Evolutionary conservation across 2,113 vertebrate genomes (phyloP).

Genomic region (Drymodes brunneopygia): DNA sequence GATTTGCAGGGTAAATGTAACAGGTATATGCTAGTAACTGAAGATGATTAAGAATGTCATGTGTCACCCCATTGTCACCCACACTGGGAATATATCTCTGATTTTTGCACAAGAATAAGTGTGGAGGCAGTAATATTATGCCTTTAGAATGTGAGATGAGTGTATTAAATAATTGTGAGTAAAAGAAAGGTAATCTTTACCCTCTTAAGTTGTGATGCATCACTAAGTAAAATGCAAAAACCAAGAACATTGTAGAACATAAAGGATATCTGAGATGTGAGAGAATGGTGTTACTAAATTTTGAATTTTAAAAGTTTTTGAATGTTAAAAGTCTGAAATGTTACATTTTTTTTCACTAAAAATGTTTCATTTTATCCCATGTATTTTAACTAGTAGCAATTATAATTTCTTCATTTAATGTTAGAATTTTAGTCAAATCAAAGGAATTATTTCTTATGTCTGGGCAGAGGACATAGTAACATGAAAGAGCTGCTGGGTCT

Average conservation of each 20-base stretch:
- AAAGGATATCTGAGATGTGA: background rate
- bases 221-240: background rate
- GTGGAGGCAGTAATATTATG: background rate
- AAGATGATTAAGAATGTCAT: background rate
- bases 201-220: background rate
- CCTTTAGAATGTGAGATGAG: background rate
- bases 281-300: background rate
- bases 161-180: background rate
- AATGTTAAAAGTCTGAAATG: background rate
- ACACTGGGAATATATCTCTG: background rate
- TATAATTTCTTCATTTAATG: background rate
- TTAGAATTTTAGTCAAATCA: background rate
- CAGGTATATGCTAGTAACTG: background rate
- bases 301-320: background rate
- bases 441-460: background rate
- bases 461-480: background rate
- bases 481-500: background rate
- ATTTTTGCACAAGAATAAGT: background rate
- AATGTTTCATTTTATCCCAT: background rate
- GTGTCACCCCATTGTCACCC: fast-evolving
- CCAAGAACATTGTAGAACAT: background rate
- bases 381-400: background rate
- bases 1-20: background rate
- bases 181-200: background rate
- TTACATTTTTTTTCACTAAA: background rate